Conservation (phyloP, 2,113 vertebrate species). For the Brienomyrus brachyistius region DNA sequence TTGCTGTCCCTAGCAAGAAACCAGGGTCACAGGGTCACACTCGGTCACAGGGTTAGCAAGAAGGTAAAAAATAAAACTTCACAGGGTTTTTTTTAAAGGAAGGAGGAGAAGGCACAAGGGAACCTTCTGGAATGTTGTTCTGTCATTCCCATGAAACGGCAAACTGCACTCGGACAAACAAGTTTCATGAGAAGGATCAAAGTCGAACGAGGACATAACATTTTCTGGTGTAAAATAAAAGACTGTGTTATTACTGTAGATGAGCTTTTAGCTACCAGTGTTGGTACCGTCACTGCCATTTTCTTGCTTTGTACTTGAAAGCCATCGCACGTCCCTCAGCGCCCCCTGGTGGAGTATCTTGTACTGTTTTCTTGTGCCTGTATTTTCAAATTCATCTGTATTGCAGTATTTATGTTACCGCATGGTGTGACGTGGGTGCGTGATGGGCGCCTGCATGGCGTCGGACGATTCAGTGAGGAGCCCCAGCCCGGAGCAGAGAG, state of each 20-base stretch:
- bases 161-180: constrained; percentile 29
- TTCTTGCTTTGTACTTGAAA: constrained; percentile 43
- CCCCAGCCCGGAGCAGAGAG: neutral
- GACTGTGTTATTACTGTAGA: constrained; percentile 57
- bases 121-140: constrained; percentile 10
- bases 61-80: neutral
- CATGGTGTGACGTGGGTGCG: constrained; percentile 56
- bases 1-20: neutral
- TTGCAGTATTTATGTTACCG: constrained; percentile 60
- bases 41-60: constrained; percentile 14
- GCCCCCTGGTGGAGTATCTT: constrained; percentile 57
- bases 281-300: constrained; percentile 41
- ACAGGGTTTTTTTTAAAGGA: constrained; percentile 15
- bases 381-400: constrained; percentile 47
- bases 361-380: constrained; percentile 44
- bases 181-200: constrained; percentile 34
- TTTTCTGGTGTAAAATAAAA: constrained; percentile 56
- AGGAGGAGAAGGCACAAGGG: neutral
- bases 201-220: constrained; percentile 29
- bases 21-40: constrained; percentile 3
- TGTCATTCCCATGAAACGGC: constrained; percentile 5
- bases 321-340: constrained; percentile 35
- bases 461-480: constrained; percentile 34
- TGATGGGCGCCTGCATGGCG: constrained; percentile 21
- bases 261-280: constrained; percentile 38